These are phyloP conservation scores for human DNA, from an alignment of 2,113 vertebrate species.

Conservation along the genomic window GRCh38 chr6:79806001-79806500, in stretches of 20 bases:
- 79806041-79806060: background rate
- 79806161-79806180: background rate
- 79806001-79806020: background rate
- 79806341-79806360: background rate
- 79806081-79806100: background rate
- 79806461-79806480: background rate
- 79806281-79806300: background rate
- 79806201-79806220: background rate
- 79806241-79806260: background rate
- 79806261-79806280: background rate
- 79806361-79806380: background rate
- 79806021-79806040: background rate
- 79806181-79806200: background rate
- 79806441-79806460: background rate
- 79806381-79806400: background rate
- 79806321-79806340: background rate
- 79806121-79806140: background rate
- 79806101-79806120: background rate
- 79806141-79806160: background rate
- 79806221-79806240: background rate
- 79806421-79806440: background rate
- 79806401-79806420: background rate
- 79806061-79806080: background rate
- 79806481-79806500: background rate
- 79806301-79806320: background rate